Conservation (phyloP, 2,888 invertebrate genomes). For the Hypolimnas misippus region DNA sequence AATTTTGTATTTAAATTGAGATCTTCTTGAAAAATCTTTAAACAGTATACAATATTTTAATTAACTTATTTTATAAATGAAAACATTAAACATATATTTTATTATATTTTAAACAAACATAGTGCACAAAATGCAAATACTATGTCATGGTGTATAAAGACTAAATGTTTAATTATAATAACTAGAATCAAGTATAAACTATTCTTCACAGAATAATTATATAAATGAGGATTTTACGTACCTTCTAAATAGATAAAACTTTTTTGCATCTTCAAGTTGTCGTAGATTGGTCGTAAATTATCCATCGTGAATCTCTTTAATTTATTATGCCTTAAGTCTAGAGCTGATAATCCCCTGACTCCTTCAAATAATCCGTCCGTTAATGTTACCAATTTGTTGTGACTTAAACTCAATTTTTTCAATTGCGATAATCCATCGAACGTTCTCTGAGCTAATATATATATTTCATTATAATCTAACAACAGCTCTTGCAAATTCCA, state of each 20-base stretch:
- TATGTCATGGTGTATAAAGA: too few species aligned
- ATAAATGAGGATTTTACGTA: too few species aligned
- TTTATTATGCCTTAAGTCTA: conserved; percentile 90
- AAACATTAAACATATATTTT: too few species aligned
- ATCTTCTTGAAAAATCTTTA: conserved; percentile 16
- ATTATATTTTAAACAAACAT: too few species aligned
- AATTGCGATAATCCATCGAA: conserved; percentile 90
- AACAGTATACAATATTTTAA: neutral
- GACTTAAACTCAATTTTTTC: conserved; percentile 88
- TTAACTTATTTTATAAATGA: too few species aligned
- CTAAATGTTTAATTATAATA: too few species aligned
- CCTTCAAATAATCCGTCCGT: conserved; percentile 88
- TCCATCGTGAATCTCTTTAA: conserved; percentile 90
- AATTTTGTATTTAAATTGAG: conserved; percentile 34
- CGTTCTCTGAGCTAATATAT: conserved; percentile 89
- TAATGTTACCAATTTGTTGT: conserved; percentile 89
- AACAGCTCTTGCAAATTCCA: conserved; percentile 88
- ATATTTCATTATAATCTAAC: conserved; percentile 88
- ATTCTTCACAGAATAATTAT: too few species aligned
- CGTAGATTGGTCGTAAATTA: conserved; percentile 89
- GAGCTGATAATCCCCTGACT: conserved; percentile 87
- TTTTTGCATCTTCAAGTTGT: conserved; percentile 88
- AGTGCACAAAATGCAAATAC: too few species aligned
- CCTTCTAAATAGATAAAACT: conserved; percentile 91
- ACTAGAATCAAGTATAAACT: too few species aligned